Conservation (phyloP, 2,113 vertebrate genomes). For the Bostrychus sinensis region DNA sequence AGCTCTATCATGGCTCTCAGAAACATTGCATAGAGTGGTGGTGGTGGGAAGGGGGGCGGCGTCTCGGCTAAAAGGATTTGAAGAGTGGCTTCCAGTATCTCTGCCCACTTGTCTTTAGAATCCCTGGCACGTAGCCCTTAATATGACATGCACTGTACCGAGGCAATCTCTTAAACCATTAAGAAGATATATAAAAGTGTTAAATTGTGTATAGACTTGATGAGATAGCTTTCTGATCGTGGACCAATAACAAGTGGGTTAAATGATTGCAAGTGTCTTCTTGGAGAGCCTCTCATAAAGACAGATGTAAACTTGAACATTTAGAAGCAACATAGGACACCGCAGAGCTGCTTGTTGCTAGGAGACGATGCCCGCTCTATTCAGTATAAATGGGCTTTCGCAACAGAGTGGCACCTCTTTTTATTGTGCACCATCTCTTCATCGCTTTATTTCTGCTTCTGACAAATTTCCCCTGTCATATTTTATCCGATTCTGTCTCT, state of each 20-base stretch:
- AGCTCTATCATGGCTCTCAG: conserved; percentile 35
- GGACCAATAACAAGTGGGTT: not conserved
- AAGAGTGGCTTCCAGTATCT: conserved; percentile 47
- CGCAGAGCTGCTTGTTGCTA: conserved; percentile 76
- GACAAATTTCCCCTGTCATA: conserved; percentile 24
- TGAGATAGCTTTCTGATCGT: conserved; percentile 31
- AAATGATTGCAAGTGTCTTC: conserved; percentile 17
- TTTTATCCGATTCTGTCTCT: conserved; percentile 19
- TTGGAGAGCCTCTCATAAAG: conserved; percentile 11
- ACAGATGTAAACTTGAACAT: conserved; percentile 52
- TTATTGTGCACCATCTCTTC: not conserved
- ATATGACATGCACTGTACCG: conserved; percentile 38
- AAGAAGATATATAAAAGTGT: conserved; percentile 20
- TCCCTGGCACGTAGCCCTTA: conserved; percentile 59
- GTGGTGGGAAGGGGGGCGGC: conserved; percentile 23
- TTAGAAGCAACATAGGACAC: conserved; percentile 61
- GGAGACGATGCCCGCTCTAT: conserved; percentile 65
- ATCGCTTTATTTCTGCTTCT: conserved; percentile 5
- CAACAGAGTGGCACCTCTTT: conserved; percentile 29
- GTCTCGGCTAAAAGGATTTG: conserved; percentile 65
- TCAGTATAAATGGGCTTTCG: conserved; percentile 56
- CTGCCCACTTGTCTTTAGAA: conserved; percentile 62
- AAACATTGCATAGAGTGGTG: conserved; percentile 31
- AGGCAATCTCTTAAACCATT: conserved; percentile 47
- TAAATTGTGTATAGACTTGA: conserved; percentile 27